Conservation (phyloP, 2,113 vertebrate genomes). For the Eidolon helvum region DNA sequence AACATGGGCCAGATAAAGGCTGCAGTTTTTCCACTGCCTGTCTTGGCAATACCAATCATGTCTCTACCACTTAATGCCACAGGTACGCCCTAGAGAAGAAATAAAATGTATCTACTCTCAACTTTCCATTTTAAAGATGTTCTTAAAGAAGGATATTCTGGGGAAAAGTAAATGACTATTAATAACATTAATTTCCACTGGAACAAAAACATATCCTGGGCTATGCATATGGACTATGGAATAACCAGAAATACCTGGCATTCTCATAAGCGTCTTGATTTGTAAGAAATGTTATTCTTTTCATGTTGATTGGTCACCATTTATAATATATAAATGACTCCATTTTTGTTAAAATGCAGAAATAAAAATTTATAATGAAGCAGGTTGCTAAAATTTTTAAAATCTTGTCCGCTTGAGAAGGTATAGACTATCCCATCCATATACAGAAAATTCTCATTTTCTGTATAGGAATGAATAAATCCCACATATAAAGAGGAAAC, state of each 20-base stretch:
- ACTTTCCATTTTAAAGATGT: constrained; percentile 45
- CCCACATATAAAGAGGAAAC: background rate
- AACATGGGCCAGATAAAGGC: constrained; percentile 99
- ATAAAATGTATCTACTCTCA: background rate
- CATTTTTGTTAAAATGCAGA: background rate
- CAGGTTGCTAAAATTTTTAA: background rate
- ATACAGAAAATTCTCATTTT: constrained; percentile 8
- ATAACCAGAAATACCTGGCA: background rate
- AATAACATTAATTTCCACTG: constrained; percentile 38
- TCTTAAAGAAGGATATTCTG: background rate
- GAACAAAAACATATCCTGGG: constrained; percentile 5
- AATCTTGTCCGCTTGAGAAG: background rate
- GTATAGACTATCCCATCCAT: background rate
- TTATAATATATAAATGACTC: background rate
- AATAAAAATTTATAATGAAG: background rate
- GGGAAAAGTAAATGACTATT: background rate
- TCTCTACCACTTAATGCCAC: constrained; percentile 97
- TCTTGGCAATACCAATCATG: constrained; percentile 99
- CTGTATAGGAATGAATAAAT: constrained; percentile 4
- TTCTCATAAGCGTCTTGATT: background rate
- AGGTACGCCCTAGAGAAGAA: constrained; percentile 90
- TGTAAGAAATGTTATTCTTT: constrained; percentile 11
- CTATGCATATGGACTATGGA: background rate
- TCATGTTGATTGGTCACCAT: background rate
- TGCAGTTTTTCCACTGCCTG: constrained; percentile 98